These are phyloP conservation scores for Cygnus atratus DNA, from an alignment of 2,113 vertebrate genomes.

Conservation along the genomic window DNA sequence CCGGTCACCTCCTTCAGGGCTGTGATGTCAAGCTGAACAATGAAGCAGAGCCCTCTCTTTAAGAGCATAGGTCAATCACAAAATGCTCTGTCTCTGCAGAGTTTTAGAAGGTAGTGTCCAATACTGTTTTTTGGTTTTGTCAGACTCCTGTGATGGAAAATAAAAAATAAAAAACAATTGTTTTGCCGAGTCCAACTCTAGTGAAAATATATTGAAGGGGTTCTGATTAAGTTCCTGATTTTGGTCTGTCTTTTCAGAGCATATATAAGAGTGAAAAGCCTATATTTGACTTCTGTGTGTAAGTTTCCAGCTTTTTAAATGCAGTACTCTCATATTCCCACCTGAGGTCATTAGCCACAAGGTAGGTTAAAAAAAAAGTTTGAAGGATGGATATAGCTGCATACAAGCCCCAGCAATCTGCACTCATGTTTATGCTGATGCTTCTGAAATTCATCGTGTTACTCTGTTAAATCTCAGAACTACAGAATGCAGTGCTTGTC, in stretches of 20 bases:
- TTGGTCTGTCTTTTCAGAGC: background rate
- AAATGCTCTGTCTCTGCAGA: background rate
- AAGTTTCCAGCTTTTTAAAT: conserved; percentile 47
- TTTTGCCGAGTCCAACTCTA: background rate
- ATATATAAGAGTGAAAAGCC: conserved; percentile 11
- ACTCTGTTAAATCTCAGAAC: conserved; percentile 57
- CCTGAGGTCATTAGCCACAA: conserved; percentile 78
- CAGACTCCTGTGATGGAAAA: background rate
- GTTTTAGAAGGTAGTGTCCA: background rate
- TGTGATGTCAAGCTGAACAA: background rate
- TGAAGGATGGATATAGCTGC: conserved; percentile 67
- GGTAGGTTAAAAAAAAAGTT: conserved; percentile 74
- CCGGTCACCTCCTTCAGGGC: background rate
- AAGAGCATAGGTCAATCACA: background rate
- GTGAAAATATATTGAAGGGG: background rate
- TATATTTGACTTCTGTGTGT: conserved; percentile 44
- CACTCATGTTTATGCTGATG: conserved; percentile 75
- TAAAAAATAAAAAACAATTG: background rate
- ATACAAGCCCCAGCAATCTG: conserved; percentile 50
- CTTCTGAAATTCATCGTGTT: conserved; percentile 70
- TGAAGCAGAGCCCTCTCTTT: background rate
- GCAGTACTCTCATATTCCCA: conserved; percentile 70
- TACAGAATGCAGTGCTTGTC: conserved; percentile 57
- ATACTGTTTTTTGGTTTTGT: background rate
- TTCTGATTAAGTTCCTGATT: conserved; percentile 33